phyloP scores from a whole-genome alignment of 2,888 invertebrate genomes.

The Notodonta dromedarius region DNA sequence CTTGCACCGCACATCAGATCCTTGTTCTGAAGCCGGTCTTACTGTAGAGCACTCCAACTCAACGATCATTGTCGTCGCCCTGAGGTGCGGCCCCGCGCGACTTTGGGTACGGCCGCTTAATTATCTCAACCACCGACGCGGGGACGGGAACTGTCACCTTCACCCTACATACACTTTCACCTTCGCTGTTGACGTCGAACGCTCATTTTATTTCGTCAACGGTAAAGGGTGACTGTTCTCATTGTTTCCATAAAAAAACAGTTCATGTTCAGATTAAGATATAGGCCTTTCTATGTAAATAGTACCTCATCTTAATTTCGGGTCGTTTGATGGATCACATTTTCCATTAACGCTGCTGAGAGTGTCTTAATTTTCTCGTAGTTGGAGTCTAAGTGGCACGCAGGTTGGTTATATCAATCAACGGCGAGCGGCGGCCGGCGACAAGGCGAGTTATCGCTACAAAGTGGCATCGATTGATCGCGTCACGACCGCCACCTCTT shows the following conservation, averaged over 20 bases:
- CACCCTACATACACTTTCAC: slow-evolving; percentile 45
- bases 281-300: slow-evolving; percentile 41
- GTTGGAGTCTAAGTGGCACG: slow-evolving; percentile 65
- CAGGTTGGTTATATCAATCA: slow-evolving; percentile 72
- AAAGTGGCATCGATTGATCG: slow-evolving; percentile 74
- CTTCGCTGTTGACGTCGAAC: slow-evolving; percentile 43
- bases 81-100: slow-evolving; percentile 49
- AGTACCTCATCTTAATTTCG: slow-evolving; percentile 62
- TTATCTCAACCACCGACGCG: slow-evolving; percentile 56
- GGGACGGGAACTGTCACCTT: slow-evolving; percentile 44
- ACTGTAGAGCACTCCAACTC: slow-evolving; percentile 65
- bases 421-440: slow-evolving; percentile 41
- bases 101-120: slow-evolving; percentile 53
- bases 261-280: slow-evolving; percentile 63
- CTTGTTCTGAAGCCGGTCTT: slow-evolving; percentile 52
- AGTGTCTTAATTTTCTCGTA: slow-evolving; percentile 71
- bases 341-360: slow-evolving; percentile 69
- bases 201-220: slow-evolving; percentile 47
- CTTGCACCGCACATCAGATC: slow-evolving; percentile 46
- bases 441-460: slow-evolving; percentile 63
- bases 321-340: slow-evolving; percentile 70
- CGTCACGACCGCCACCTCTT: slow-evolving; percentile 65
- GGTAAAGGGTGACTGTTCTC: slow-evolving; percentile 47
- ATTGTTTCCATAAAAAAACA: slow-evolving; percentile 63
- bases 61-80: slow-evolving; percentile 66